These are phyloP conservation scores for Heteractis magnifica DNA, from an alignment of 92 coral and sea anemone genomes.

Conservation along the genomic window DNA sequence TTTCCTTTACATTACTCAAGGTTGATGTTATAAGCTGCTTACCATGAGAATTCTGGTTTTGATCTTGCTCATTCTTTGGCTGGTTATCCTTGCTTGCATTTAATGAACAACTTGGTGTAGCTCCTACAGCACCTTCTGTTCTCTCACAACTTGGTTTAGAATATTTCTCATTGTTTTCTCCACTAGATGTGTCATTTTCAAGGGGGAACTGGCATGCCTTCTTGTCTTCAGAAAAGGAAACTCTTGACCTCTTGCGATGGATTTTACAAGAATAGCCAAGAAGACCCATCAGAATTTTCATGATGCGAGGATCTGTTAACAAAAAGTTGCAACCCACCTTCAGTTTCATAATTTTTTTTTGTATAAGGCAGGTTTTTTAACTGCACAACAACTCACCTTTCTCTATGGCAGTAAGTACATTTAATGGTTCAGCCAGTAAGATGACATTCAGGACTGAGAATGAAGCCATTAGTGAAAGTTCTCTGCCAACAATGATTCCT, in stretches of 20 bases:
- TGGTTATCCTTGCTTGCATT: not conserved
- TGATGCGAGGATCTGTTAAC: slow-evolving; percentile 66
- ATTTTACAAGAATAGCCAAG: slow-evolving; percentile 82
- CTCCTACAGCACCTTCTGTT: not conserved
- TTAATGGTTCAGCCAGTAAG: slow-evolving; percentile 73
- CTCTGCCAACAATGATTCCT: slow-evolving; percentile 86
- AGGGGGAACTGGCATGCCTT: not conserved
- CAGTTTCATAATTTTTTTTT: not conserved
- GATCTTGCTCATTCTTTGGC: not conserved
- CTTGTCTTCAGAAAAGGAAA: slow-evolving; percentile 62
- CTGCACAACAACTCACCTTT: slow-evolving; percentile 38
- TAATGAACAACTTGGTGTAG: not conserved
- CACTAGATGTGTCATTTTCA: not conserved
- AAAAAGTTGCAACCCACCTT: too few relatives aligned
- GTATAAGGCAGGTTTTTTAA: not conserved
- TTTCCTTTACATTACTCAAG: too few relatives aligned
- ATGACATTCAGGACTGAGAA: slow-evolving; percentile 83
- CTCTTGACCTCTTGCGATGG: slow-evolving; percentile 70
- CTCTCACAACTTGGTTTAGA: slow-evolving; percentile 23
- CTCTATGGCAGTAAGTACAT: slow-evolving; percentile 82
- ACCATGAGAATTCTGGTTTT: slow-evolving; percentile 1
- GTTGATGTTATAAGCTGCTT: not conserved
- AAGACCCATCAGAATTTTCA: slow-evolving; percentile 81
- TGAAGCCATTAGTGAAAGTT: slow-evolving; percentile 71
- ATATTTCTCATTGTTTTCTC: slow-evolving; percentile 7